These are phyloP conservation scores for Troilus luridus DNA, from an alignment of 2,888 invertebrate genomes.

Conservation along the genomic window DNA sequence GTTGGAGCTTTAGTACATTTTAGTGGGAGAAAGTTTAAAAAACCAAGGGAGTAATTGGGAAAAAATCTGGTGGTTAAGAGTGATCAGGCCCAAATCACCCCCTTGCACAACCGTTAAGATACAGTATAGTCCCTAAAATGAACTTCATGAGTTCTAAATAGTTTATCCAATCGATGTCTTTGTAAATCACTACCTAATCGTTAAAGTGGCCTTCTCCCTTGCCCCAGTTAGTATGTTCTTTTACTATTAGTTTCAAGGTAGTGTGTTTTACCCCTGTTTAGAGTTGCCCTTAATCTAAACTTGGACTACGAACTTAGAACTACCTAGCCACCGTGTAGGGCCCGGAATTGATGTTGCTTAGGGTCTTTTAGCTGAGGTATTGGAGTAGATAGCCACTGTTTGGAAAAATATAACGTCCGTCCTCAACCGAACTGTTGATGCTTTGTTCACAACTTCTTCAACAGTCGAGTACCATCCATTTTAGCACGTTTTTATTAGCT, in stretches of 20 bases:
- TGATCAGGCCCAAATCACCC: too few species aligned
- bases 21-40: too few species aligned
- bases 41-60: too few species aligned
- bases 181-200: neutral
- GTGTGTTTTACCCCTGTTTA: conserved; percentile 19
- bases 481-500: too few species aligned
- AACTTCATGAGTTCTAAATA: neutral
- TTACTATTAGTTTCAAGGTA: neutral
- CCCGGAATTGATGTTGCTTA: neutral
- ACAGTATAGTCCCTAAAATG: too few species aligned
- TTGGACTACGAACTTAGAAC: neutral
- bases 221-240: neutral
- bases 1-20: too few species aligned
- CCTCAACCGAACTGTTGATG: neutral
- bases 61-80: too few species aligned
- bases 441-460: neutral
- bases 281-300: conserved; percentile 13
- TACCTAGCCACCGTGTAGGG: neutral
- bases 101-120: too few species aligned
- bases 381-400: neutral
- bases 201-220: neutral
- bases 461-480: neutral
- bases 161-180: neutral
- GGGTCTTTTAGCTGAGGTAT: neutral
- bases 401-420: neutral